A percentile compares a stretch with the other conserved stretches of the same genome.
These are phyloP conservation scores for Epizoanthus scotinus DNA, from an alignment of 92 coral and sea anemone genomes.

Conservation along the genomic window DNA sequence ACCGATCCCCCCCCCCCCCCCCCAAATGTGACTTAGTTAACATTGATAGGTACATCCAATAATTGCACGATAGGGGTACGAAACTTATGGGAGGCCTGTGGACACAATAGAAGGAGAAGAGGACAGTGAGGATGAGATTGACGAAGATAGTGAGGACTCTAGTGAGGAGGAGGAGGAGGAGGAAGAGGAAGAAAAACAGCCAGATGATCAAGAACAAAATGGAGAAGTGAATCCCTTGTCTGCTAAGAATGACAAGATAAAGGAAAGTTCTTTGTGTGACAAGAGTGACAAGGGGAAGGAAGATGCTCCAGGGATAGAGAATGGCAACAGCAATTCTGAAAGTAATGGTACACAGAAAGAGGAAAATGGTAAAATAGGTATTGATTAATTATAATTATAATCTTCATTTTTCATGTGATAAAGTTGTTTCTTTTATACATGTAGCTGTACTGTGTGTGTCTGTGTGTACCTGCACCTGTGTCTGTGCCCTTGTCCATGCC, in stretches of 20 bases:
- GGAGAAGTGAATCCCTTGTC: constrained; percentile 16
- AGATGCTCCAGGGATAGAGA: background rate
- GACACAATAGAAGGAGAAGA: constrained; percentile 15
- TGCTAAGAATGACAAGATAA: too few relatives aligned
- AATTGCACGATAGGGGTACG: constrained; percentile 4
- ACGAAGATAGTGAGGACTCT: background rate
- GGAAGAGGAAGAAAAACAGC: background rate
- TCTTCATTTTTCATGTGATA: too few relatives aligned
- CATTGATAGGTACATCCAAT: background rate
- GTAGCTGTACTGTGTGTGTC: too few relatives aligned
- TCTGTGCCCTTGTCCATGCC: too few relatives aligned
- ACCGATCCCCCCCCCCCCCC: too few relatives aligned
- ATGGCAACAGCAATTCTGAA: background rate
- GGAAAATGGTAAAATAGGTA: background rate
- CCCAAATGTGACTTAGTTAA: background rate
- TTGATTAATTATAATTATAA: too few relatives aligned
- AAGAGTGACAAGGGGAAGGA: background rate
- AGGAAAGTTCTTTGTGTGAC: background rate
- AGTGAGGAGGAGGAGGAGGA: background rate
- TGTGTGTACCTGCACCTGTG: too few relatives aligned
- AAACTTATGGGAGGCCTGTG: constrained; percentile 3
- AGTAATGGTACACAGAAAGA: background rate
- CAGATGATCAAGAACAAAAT: constrained; percentile 18
- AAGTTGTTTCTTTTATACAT: too few relatives aligned
- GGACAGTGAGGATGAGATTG: constrained; percentile 12